Percentiles rank a stretch among this genome's conserved stretches.
These are phyloP conservation scores for Calycopis cecrops DNA, from an alignment of 1,140 invertebrate species.

Conservation along the genomic window DNA sequence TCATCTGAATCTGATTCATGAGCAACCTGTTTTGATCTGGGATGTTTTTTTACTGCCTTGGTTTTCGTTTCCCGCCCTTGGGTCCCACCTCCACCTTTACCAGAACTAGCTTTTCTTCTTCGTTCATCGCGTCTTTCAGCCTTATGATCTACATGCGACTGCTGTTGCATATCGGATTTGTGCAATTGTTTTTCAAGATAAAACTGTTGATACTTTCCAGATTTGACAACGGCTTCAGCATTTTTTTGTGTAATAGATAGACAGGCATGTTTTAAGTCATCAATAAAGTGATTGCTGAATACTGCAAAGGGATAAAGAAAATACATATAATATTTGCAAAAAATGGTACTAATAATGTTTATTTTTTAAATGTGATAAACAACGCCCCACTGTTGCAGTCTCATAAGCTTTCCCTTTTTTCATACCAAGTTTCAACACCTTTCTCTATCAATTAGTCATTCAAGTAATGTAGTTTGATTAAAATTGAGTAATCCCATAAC, in stretches of 20 bases:
- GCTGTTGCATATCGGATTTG: constrained; percentile 59
- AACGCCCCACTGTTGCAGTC: too few species aligned
- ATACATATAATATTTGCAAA: not conserved
- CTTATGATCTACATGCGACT: constrained; percentile 75
- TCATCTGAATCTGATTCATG: constrained; percentile 80
- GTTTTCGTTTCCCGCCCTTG: constrained; percentile 97
- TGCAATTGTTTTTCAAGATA: constrained; percentile 77
- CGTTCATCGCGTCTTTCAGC: constrained; percentile 90
- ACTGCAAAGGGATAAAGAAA: constrained; percentile 55
- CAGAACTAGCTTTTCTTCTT: constrained; percentile 88
- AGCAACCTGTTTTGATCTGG: constrained; percentile 64
- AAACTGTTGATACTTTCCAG: constrained; percentile 80
- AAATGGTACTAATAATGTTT: too few species aligned
- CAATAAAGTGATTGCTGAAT: constrained; percentile 80
- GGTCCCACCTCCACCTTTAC: constrained; percentile 91
- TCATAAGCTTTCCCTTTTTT: too few species aligned
- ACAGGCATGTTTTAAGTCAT: constrained; percentile 82
- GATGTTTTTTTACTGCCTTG: constrained; percentile 91
- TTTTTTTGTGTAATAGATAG: constrained; percentile 81
- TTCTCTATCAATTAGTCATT: too few species aligned
- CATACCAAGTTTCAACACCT: too few species aligned
- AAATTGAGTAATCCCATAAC: too few species aligned
- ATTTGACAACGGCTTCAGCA: constrained; percentile 83
- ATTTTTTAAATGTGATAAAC: too few species aligned
- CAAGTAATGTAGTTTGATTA: too few species aligned